These are phyloP conservation scores for Polypedilum vanderplanki DNA, from an alignment of 1,140 invertebrate species.

Conservation along the genomic window DNA sequence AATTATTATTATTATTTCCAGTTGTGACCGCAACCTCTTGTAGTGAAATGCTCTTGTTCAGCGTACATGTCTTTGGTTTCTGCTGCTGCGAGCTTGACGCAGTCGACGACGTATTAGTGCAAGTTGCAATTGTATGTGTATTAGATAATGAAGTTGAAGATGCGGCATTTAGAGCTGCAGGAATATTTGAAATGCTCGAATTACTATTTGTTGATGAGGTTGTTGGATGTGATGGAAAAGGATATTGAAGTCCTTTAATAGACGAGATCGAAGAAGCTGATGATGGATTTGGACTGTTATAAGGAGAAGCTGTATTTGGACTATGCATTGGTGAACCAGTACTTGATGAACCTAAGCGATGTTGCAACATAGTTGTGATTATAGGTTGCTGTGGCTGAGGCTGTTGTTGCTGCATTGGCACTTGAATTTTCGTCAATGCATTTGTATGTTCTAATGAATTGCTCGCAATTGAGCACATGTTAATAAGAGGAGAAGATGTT, in stretches of 20 bases:
- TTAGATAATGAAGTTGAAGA: conserved; percentile 15
- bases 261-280: conserved; percentile 35
- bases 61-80: conserved; percentile 32
- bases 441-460: conserved; percentile 30
- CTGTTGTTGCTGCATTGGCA: conserved; percentile 22
- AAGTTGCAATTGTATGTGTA: conserved; percentile 33
- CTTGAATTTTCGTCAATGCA: conserved; percentile 28
- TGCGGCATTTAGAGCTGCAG: conserved; percentile 36
- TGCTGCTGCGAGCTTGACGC: conserved; percentile 30
- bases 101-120: conserved; percentile 32
- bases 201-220: conserved; percentile 33
- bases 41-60: conserved; percentile 40
- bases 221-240: conserved; percentile 70
- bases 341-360: conserved; percentile 37
- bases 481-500: conserved; percentile 32
- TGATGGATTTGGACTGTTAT: conserved; percentile 41
- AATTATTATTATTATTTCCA: conserved; percentile 35
- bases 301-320: conserved; percentile 41
- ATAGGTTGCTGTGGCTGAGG: conserved; percentile 17
- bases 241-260: conserved; percentile 65
- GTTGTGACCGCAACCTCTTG: conserved; percentile 32
- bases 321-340: conserved; percentile 43
- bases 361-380: conserved; percentile 6
- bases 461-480: conserved; percentile 32
- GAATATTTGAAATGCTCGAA: conserved; percentile 32